Evolutionary conservation across 2,888 invertebrate genomes (phyloP), one percentile per base, ranked within the genome.

Genomic region (Cetonia aurata): DNA sequence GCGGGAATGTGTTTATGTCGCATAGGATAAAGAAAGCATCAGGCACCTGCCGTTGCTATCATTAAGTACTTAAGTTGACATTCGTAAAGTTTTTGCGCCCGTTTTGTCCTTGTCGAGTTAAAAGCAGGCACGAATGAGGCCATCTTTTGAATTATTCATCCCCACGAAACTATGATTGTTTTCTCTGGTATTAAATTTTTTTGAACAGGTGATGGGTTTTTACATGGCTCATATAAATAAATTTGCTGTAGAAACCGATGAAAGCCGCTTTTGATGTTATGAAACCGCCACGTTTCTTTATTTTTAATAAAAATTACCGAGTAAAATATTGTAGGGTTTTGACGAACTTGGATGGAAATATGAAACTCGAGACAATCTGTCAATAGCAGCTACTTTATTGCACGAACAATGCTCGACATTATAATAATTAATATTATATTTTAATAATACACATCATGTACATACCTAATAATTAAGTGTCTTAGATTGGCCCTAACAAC

Each of bases 361-460:
- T 55, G 56, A 67, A 50, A 52, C 53, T 12, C 25, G 50, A 33
- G n/a, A n/a, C 25, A 67, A 41, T 56, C 56, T 48, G 60, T 71
- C 53, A 71, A 59, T 71, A 71, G 71, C 71, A 69, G 68, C 68
- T 71, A 71, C 69, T 71, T 71, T 71, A 69, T 71, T 71, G 71
- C 71, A 71, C 69, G 65, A 68, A 71, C 65, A 55, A 71, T 56
- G 71, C 71, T 71, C 71, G 71, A 68, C 62, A 71, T 71, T 56
- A 71, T 71, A 65, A 71, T 65, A 70, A 65, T 71, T 57, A 44
- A 37, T 69, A 69, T 65, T 48, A 70, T 55, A 55, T 56, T 66
- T 55, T 67, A 70, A 70, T 71, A 69, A 69, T 71, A 71, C 71
- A 71, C 71, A 71, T 37, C 37, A 37, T 71, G 67, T 71, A 69